These are phyloP conservation scores for Listronotus bonariensis DNA, from an alignment of 1,140 invertebrate species.

Conservation along the genomic window DNA sequence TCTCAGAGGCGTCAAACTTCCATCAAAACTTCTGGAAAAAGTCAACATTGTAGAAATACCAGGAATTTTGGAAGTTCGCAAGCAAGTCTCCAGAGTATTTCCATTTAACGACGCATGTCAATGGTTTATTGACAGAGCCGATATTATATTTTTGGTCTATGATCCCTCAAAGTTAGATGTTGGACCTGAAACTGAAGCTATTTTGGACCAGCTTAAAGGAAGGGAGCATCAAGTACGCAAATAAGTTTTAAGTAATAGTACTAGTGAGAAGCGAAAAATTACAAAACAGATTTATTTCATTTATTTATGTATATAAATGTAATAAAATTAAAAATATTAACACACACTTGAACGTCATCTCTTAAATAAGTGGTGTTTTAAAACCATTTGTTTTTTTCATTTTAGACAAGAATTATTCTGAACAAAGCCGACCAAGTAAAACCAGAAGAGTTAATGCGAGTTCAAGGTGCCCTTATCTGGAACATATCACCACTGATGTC, in stretches of 20 bases:
- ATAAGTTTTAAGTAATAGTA: too few relatives aligned
- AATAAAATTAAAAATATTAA: too few relatives aligned
- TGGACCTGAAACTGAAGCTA: slow-evolving; percentile 91
- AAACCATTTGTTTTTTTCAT: background rate
- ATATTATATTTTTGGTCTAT: slow-evolving; percentile 93
- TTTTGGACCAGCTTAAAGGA: slow-evolving; percentile 90
- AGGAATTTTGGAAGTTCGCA: slow-evolving; percentile 90
- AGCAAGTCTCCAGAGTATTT: slow-evolving; percentile 90
- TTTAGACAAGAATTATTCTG: slow-evolving; percentile 83
- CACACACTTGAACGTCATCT: too few relatives aligned
- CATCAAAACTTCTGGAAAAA: slow-evolving; percentile 86
- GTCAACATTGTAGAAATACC: slow-evolving; percentile 96
- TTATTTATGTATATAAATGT: too few relatives aligned
- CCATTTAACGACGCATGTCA: slow-evolving; percentile 95
- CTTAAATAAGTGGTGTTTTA: too few relatives aligned
- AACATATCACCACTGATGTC: slow-evolving; percentile 94
- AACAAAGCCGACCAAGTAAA: slow-evolving; percentile 95
- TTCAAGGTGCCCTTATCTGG: slow-evolving; percentile 93
- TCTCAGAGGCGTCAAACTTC: slow-evolving; percentile 79
- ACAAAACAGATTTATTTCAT: too few relatives aligned
- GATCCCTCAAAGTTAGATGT: slow-evolving; percentile 95
- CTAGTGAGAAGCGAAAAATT: too few relatives aligned
- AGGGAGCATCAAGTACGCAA: slow-evolving; percentile 78
- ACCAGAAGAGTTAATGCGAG: slow-evolving; percentile 89
- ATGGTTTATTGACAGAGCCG: slow-evolving; percentile 95